Conservation (phyloP, 2,888 invertebrate genomes). For the Ophraella communa region DNA sequence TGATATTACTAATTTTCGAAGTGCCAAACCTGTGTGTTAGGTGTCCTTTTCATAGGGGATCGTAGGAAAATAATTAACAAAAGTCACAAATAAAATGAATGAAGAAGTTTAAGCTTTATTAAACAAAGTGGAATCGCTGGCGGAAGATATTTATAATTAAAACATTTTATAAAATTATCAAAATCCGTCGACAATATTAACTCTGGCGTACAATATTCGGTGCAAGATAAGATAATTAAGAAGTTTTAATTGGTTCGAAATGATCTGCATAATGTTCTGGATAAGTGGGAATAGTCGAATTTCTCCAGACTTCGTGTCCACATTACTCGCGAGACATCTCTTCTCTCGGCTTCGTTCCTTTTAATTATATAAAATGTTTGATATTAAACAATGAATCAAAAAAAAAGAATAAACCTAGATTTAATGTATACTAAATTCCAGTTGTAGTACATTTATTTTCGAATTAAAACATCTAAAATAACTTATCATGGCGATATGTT, state of each 20-base stretch:
- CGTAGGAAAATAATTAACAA: too few species aligned
- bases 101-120: too few species aligned
- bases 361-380: too few species aligned
- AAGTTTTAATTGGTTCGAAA: constrained; percentile 11
- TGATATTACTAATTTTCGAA: too few species aligned
- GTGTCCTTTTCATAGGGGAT: too few species aligned
- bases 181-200: not conserved
- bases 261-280: constrained; percentile 8
- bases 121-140: not conserved
- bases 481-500: too few species aligned
- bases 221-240: not conserved
- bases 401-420: not conserved
- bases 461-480: not conserved
- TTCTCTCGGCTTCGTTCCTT: too few species aligned
- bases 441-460: not conserved
- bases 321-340: not conserved
- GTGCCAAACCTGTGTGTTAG: too few species aligned
- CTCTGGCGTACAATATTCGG: not conserved
- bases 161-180: not conserved
- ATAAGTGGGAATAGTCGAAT: not conserved
- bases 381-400: too few species aligned
- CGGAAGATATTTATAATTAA: not conserved
- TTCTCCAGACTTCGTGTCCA: not conserved
- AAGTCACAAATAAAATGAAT: too few species aligned
- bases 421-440: too few species aligned